Base-by-base conservation (phyloP, 2,888 invertebrate genomes). In the Sicus ferrugineus region DNA sequence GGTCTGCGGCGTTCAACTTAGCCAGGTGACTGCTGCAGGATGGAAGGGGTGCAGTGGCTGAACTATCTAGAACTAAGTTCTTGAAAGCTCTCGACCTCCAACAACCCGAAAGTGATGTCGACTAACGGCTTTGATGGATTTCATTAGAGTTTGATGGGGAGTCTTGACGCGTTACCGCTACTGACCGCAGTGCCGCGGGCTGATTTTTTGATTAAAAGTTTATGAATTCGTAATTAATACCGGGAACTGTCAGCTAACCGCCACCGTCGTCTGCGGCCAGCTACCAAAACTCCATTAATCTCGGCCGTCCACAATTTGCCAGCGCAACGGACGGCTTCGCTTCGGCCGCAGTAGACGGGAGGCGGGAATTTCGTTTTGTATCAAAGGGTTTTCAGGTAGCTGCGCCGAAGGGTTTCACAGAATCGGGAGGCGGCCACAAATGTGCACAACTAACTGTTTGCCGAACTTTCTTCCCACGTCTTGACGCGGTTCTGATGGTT, bases 141-240 rank as follows among this genome's bases (percentile, higher is more conserved):
- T 56, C 30, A 30, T 59, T 59, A 21, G 34, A 30, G 7, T 59
- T 59, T 59, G 59, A 34, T 59, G 21, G 56, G 30, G 30, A 38
- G 31, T 19, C n/a, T 59, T 34, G 34, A 59, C 38, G 34, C 34
- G 31, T n/a, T 16, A 0, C 42, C 19, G 63, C 63, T 63, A 46
- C 63, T 48, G 63, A n/a, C 9, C 16, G 56, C 30, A 4, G 42
- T 42, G 1, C 26, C 42, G 16, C 14, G 31, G 11, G 9, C n/a
- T 48, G 30, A n/a, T 28, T 48, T n/a, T 16, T 31, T 61, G n/a
- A 38, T 66, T 66, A 54, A 56, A 66, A 54, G 42, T n/a, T 66
- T 66, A 66, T 66, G 65, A 21, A 66, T 48, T 48, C 30, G 69
- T 69, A 72, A 71, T 69, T 68, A 72, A 71, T 74, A 74, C 74